Evolutionary conservation across 2,797 vertebrate genomes (phyloP), one percentile per base, ranked within the genome.

Genomic region (Pteronotus mesoamericanus): DNA sequence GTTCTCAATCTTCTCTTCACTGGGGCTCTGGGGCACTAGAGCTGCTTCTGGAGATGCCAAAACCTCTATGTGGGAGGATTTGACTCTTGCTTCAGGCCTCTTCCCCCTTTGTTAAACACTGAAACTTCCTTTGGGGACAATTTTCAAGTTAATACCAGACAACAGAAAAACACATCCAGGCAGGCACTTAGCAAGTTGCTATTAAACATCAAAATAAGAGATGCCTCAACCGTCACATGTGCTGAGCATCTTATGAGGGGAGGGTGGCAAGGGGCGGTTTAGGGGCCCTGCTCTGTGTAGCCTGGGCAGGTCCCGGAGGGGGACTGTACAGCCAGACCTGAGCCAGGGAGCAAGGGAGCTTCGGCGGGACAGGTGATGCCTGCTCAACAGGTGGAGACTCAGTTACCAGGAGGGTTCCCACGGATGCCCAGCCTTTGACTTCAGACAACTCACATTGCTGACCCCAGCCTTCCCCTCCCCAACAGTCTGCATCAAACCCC

Each of bases 61-160:
- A 55, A 16, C 29, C 18, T 77, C 0, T 0, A 11, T 3, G 57
- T 42, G 1, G 0, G 44, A 59, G 69, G 42, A n/a, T 22, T 4
- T 24, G 15, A 48, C 29, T 53, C 24, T 64, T 26, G 9, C 37
- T 26, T 57, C 59, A 42, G 46, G 6, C 26, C 77, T 77, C 51
- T 78, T 64, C 19, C 8, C 5, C 10, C 5, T 3, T 53, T 32
- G 8, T 77, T 8, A 48, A 59, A 85, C n/a, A 9, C 39, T 0
- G 11, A 88, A 29, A 8, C 9, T 57, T 9, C 74, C 9, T 66
- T 26, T 18, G 1, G n/a, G 53, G 64, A 39, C 7, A 39, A 24
- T 66, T 84, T 92, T 82, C 46, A 79, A 42, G 26, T 71, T 26
- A 66, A 44, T 22, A 22, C 16, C 64, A 68, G 64, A 34, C 29